phyloP scores from a whole-genome alignment of 2,113 vertebrate species.

The Nothobranchius furzeri region DNA sequence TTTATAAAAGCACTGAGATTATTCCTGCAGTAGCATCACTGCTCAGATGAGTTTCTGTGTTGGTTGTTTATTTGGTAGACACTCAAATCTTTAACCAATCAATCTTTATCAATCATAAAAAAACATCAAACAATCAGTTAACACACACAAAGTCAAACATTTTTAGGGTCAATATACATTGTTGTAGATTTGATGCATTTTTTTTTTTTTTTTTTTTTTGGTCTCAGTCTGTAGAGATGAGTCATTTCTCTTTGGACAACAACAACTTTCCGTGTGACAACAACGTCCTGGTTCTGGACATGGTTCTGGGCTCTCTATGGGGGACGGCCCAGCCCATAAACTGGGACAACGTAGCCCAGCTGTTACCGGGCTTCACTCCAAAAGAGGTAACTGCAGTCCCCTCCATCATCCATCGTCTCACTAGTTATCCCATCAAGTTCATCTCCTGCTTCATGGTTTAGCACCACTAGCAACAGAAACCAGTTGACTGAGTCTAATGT shows the following conservation, averaged over 20 bases:
- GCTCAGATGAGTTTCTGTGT: too few species aligned
- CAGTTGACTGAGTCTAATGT: slow-evolving; percentile 5
- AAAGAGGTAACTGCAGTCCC: slow-evolving; percentile 85
- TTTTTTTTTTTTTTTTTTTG: not conserved
- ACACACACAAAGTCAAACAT: too few species aligned
- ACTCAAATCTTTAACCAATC: too few species aligned
- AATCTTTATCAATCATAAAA: too few species aligned
- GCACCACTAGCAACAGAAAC: not conserved
- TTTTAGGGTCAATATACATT: too few species aligned
- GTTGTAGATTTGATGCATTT: too few species aligned
- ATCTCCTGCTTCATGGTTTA: not conserved
- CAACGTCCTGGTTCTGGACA: slow-evolving; percentile 93
- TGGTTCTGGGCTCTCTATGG: slow-evolving; percentile 92
- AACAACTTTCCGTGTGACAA: slow-evolving; percentile 95
- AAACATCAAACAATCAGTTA: too few species aligned
- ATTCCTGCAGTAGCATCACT: too few species aligned
- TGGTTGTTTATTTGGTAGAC: too few species aligned
- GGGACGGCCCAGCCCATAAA: slow-evolving; percentile 90
- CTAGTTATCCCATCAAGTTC: not conserved
- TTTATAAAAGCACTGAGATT: too few species aligned
- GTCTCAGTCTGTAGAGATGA: slow-evolving; percentile 81
- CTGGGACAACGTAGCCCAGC: slow-evolving; percentile 94
- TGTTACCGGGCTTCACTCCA: slow-evolving; percentile 93
- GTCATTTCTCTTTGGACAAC: slow-evolving; percentile 90
- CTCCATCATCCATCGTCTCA: not conserved